These are phyloP conservation scores for Macrotis lagotis DNA, from an alignment of 2,113 vertebrate species.

Conservation along the genomic window DNA sequence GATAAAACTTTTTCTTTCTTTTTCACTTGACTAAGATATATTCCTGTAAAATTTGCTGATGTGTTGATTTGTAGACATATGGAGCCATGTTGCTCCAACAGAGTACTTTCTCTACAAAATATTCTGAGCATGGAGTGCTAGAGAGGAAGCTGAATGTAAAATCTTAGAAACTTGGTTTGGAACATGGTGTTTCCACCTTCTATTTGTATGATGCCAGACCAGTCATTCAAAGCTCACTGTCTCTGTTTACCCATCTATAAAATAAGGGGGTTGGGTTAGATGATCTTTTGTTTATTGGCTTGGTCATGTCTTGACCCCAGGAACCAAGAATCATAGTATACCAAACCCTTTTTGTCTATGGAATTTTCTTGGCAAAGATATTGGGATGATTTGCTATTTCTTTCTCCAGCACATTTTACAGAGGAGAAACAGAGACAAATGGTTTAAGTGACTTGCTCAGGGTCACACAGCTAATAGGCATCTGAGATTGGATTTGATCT, in stretches of 20 bases:
- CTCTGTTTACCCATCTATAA: background rate
- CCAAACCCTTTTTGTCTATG: too few relatives aligned
- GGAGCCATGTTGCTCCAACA: slow-evolving; percentile 23
- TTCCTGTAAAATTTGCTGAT: slow-evolving; percentile 40
- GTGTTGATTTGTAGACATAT: background rate
- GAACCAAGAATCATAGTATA: too few relatives aligned
- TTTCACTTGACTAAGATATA: slow-evolving; percentile 54
- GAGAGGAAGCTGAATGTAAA: background rate
- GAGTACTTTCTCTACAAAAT: slow-evolving; percentile 24
- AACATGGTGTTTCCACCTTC: background rate
- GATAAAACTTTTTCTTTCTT: slow-evolving; percentile 31
- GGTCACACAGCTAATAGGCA: background rate
- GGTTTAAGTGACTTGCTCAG: background rate
- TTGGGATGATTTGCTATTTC: too few relatives aligned
- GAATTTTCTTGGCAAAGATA: too few relatives aligned
- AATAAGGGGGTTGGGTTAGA: background rate
- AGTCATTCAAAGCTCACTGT: background rate
- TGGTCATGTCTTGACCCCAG: background rate
- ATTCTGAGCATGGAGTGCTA: background rate
- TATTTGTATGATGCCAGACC: background rate
- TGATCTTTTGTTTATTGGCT: background rate
- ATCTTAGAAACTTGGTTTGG: background rate
- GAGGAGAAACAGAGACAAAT: background rate
- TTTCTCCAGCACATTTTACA: background rate
- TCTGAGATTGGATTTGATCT: background rate